Percentiles rank a stretch among this genome's conserved stretches.
Conservation (phyloP, 2,888 invertebrate species). For the Omphaloscelis lunosa region DNA sequence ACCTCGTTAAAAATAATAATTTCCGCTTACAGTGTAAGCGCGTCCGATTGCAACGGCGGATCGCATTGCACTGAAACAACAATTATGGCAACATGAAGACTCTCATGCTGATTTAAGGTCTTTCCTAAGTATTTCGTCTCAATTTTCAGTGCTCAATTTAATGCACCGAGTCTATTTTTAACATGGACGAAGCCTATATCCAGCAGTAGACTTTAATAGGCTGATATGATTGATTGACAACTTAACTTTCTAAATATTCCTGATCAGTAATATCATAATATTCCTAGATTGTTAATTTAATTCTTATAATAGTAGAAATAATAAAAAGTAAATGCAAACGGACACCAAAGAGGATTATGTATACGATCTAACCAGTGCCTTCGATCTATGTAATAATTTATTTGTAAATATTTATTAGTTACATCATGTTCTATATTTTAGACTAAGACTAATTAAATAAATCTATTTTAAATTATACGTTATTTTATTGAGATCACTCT, state of each 20-base stretch:
- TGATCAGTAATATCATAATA: background rate
- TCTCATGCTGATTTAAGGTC: background rate
- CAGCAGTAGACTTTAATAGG: background rate
- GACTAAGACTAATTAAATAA: slow-evolving; percentile 24
- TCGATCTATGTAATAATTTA: slow-evolving; percentile 44
- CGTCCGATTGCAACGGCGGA: no score
- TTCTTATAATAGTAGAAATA: background rate
- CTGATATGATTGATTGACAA: background rate
- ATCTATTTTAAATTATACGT: slow-evolving; percentile 2
- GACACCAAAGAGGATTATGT: slow-evolving; percentile 63
- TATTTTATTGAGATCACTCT: background rate
- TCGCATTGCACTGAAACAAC: no score
- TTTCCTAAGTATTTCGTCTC: background rate
- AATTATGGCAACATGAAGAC: background rate
- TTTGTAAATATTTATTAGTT: slow-evolving; percentile 57
- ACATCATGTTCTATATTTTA: slow-evolving; percentile 16
- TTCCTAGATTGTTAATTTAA: background rate
- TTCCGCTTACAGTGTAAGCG: no score
- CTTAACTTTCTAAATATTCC: slow-evolving; percentile 2
- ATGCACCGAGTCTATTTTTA: background rate
- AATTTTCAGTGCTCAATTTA: background rate
- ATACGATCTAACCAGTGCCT: slow-evolving; percentile 50
- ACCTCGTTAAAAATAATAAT: no score
- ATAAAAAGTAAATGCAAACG: slow-evolving; percentile 3
- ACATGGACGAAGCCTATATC: background rate